Percentiles rank a stretch among this genome's conserved stretches.
phyloP scores from a whole-genome alignment of 2,888 invertebrate species.

The Orthosia gothica region DNA sequence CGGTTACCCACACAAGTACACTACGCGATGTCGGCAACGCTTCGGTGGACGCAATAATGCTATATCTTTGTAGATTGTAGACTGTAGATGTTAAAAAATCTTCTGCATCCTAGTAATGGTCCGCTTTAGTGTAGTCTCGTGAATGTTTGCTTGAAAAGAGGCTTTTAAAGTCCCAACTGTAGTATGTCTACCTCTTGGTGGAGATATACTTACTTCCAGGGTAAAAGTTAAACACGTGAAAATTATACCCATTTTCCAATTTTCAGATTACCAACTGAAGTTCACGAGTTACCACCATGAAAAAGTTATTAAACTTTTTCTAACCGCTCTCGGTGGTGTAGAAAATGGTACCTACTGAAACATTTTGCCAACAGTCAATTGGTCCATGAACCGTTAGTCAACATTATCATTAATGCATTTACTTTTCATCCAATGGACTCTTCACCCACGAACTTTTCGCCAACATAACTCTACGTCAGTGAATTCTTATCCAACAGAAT shows the following conservation, averaged over 20 bases:
- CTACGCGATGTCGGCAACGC: constrained; percentile 75
- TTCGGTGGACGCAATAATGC: constrained; percentile 71
- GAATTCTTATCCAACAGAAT: no score
- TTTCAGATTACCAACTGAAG: constrained; percentile 59
- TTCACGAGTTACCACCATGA: constrained; percentile 41
- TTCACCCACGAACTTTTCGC: no score
- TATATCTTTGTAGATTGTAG: constrained; percentile 64
- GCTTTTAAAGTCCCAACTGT: background rate
- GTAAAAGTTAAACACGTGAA: constrained; percentile 9
- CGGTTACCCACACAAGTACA: constrained; percentile 84
- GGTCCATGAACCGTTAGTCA: no score
- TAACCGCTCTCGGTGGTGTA: constrained; percentile 22
- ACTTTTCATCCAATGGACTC: no score
- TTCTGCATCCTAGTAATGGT: constrained; percentile 39
- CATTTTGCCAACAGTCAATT: no score
- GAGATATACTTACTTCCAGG: background rate
- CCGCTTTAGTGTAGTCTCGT: constrained; percentile 59
- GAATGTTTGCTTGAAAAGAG: constrained; percentile 50
- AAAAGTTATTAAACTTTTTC: constrained; percentile 36
- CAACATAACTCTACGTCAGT: no score
- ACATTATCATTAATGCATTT: no score
- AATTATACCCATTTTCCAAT: constrained; percentile 49
- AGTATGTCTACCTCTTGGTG: background rate
- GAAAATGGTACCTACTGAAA: no score
- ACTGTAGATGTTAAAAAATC: constrained; percentile 49